phyloP scores from a whole-genome alignment of 2,113 vertebrate species.

The Lepus europaeus region DNA sequence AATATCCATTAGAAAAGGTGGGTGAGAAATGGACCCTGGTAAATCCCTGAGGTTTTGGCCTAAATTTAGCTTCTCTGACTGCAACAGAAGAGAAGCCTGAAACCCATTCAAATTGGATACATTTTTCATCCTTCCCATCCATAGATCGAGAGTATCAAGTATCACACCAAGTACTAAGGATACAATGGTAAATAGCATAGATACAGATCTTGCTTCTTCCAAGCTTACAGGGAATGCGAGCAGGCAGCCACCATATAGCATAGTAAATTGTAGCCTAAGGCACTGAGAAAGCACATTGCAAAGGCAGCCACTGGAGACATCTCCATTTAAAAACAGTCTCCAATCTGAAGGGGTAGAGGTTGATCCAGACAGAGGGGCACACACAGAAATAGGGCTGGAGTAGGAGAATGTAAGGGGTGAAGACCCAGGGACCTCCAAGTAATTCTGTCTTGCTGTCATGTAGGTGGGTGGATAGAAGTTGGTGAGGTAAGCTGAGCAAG shows the following conservation, averaged over 20 bases:
- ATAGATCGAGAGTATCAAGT: neutral
- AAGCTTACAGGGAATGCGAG: neutral
- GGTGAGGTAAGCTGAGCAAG: neutral
- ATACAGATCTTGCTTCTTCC: neutral
- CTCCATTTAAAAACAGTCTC: neutral
- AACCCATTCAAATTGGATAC: neutral
- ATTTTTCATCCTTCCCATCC: neutral
- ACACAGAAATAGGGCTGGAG: neutral
- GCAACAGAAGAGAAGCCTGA: neutral
- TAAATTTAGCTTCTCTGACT: constrained; percentile 22
- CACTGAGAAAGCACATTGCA: neutral
- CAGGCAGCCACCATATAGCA: no score
- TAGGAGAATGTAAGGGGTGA: neutral
- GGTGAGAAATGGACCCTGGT: neutral
- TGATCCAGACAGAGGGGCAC: neutral
- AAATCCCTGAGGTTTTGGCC: neutral
- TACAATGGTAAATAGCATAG: neutral
- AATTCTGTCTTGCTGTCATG: neutral
- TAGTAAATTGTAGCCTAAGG: neutral
- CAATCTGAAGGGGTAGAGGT: neutral
- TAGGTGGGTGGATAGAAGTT: no score
- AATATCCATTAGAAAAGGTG: neutral
- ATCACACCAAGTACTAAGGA: neutral
- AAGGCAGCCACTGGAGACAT: neutral
- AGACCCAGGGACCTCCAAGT: neutral